Evolutionary conservation across 1,140 invertebrate species (phyloP).

Genomic region (Anagrus nilaparvatae): DNA sequence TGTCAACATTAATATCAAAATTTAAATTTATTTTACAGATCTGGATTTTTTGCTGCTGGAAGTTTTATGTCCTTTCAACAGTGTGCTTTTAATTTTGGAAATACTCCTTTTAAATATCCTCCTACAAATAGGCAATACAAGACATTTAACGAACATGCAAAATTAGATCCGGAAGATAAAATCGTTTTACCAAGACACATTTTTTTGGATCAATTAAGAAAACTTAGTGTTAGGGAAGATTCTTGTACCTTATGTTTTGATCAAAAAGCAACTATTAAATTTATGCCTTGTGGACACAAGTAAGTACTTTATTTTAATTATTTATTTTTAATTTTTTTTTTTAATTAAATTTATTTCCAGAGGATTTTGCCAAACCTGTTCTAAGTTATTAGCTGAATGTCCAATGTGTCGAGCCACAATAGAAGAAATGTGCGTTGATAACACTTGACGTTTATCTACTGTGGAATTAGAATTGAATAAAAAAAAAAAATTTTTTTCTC

Average conservation of each 20-base stretch:
- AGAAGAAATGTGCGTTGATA: slow-evolving; percentile 35
- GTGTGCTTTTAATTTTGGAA: slow-evolving; percentile 88
- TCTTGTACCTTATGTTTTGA: slow-evolving; percentile 85
- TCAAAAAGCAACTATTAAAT: slow-evolving; percentile 58
- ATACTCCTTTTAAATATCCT: slow-evolving; percentile 67
- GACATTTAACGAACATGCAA: slow-evolving; percentile 70
- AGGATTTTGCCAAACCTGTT: slow-evolving; percentile 76
- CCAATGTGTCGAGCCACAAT: slow-evolving; percentile 72
- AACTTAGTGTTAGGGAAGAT: slow-evolving; percentile 70
- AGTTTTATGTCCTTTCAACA: slow-evolving; percentile 96
- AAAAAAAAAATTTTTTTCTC: slow-evolving; percentile 19
- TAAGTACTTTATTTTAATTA: slow-evolving; percentile 35
- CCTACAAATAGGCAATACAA: slow-evolving; percentile 55
- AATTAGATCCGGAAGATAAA: slow-evolving; percentile 60
- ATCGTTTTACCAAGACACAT: slow-evolving; percentile 61
- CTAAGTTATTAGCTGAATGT: slow-evolving; percentile 66
- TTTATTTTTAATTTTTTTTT: slow-evolving; percentile 17
- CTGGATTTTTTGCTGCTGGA: slow-evolving; percentile 85
- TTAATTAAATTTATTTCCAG: slow-evolving; percentile 43
- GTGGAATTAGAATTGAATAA: slow-evolving; percentile 17
- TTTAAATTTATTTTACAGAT: slow-evolving; percentile 43
- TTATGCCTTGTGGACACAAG: slow-evolving; percentile 74
- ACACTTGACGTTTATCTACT: slow-evolving; percentile 35
- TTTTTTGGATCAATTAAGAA: slow-evolving; percentile 60
- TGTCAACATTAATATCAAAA: slow-evolving; percentile 2